Percentiles rank a stretch among this genome's conserved stretches.
These are phyloP conservation scores for Drosophila borborema DNA, from an alignment of 2,888 invertebrate species.

Conservation along the genomic window DNA sequence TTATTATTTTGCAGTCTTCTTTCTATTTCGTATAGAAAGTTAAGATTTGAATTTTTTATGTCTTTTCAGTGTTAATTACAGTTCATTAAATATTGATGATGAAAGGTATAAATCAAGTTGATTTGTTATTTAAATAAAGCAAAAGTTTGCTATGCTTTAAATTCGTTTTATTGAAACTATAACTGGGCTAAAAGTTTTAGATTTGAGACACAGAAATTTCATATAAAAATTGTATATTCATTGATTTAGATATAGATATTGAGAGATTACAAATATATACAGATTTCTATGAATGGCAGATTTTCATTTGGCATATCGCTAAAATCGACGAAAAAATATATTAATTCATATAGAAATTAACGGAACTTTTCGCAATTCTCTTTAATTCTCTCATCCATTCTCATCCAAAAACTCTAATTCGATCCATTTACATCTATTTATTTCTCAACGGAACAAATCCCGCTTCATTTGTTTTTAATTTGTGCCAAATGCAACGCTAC, in stretches of 20 bases:
- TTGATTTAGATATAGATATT: too few species aligned
- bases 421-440: not conserved
- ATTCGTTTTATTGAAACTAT: not conserved
- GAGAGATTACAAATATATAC: too few species aligned
- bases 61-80: not conserved
- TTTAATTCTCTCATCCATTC: not conserved
- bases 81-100: constrained; percentile 8
- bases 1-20: not conserved
- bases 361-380: not conserved
- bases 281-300: too few species aligned
- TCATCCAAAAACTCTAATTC: too few species aligned
- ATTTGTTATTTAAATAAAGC: not conserved
- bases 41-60: not conserved
- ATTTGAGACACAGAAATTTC: not conserved
- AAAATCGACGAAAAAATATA: not conserved
- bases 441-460: not conserved
- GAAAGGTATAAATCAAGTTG: not conserved
- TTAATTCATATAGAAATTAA: not conserved
- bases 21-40: constrained; percentile 3
- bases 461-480: not conserved
- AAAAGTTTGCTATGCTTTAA: not conserved
- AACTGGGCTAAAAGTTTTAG: not conserved
- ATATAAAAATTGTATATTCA: not conserved
- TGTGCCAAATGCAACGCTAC: not conserved
- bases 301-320: not conserved